Conservation (phyloP, 2,797 vertebrate genomes). For the Anableps anableps region DNA sequence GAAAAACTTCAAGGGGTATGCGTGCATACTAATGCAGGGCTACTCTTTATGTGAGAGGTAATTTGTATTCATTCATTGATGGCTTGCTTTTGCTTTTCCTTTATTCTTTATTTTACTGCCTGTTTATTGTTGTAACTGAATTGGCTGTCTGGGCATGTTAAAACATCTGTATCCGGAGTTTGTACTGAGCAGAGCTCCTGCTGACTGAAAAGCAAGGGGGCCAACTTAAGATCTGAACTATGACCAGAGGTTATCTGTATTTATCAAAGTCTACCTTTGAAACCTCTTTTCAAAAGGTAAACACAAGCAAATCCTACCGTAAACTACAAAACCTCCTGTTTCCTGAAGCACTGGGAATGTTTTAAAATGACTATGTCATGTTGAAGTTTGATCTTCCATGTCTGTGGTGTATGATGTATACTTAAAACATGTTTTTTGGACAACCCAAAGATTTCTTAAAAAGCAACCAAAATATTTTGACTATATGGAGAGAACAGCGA, state of each 20-base stretch:
- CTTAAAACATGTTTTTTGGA: neutral
- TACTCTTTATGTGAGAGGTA: neutral
- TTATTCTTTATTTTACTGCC: neutral
- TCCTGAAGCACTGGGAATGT: neutral
- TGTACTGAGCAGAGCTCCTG: neutral
- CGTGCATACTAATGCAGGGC: neutral
- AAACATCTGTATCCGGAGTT: neutral
- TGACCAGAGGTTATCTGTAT: conserved; percentile 10
- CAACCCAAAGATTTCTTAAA: neutral
- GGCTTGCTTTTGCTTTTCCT: neutral
- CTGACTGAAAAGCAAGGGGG: neutral
- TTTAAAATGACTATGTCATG: neutral
- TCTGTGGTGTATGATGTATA: neutral
- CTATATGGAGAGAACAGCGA: neutral
- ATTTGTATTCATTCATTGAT: neutral
- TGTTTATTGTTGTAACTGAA: neutral
- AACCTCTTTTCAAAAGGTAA: conserved; percentile 5
- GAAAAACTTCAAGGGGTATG: neutral
- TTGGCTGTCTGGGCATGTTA: neutral
- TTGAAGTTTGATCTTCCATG: neutral
- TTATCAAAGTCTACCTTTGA: conserved; percentile 16
- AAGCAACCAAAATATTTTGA: neutral
- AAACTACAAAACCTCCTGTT: neutral
- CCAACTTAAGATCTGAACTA: conserved; percentile 22
- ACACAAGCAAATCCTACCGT: neutral